Percentiles rank a stretch among this genome's conserved stretches.
Evolutionary conservation across 2,888 invertebrate genomes (phyloP).

Genomic region (Agonopterix subpropinquella): DNA sequence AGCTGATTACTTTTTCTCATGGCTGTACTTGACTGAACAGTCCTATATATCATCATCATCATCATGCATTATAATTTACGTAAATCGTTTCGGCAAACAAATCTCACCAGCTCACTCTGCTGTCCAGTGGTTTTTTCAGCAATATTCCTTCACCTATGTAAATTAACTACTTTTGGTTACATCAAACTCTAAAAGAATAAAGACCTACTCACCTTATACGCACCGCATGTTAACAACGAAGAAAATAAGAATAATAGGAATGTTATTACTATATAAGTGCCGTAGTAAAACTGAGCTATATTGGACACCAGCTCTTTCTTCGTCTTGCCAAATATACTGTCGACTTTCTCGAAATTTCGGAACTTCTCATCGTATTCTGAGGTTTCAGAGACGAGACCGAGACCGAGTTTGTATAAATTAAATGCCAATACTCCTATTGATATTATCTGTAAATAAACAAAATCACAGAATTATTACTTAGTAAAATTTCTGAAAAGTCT

Average conservation of each 20-base stretch:
- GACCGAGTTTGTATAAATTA: constrained; percentile 48
- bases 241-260: constrained; percentile 49
- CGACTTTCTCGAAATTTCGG: constrained; percentile 51
- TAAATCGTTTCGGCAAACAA: too few species aligned
- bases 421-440: constrained; percentile 53
- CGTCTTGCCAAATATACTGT: constrained; percentile 50
- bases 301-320: constrained; percentile 41
- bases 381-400: constrained; percentile 43
- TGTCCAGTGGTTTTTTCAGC: too few species aligned
- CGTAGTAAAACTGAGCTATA: constrained; percentile 48
- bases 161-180: too few species aligned
- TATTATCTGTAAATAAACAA: constrained; percentile 17
- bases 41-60: too few species aligned
- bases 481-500: background rate
- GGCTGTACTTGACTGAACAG: too few species aligned
- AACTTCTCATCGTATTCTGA: constrained; percentile 45
- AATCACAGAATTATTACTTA: constrained; percentile 1
- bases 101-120: too few species aligned
- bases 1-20: too few species aligned
- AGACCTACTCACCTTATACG: constrained; percentile 53
- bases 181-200: too few species aligned
- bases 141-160: too few species aligned
- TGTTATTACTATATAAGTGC: constrained; percentile 46
- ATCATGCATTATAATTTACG: too few species aligned
- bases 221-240: constrained; percentile 51